Percentiles rank a stretch among this genome's conserved stretches.
Conservation (phyloP, 2,888 invertebrate species). For the Cynaeus angustus region DNA sequence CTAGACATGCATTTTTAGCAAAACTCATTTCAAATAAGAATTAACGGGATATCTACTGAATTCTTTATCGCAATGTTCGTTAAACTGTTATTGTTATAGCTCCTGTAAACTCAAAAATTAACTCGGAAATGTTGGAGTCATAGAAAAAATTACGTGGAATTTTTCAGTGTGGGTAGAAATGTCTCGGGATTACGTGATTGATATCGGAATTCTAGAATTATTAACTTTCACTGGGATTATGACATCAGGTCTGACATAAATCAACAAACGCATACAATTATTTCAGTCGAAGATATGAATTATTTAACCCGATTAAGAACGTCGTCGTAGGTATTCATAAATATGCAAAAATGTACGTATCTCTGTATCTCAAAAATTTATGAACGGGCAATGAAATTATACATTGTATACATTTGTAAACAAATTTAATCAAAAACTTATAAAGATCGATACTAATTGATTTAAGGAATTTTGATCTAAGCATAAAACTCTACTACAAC, state of each 20-base stretch:
- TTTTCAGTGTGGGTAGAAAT: neutral
- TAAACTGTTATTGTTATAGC: conserved; percentile 50
- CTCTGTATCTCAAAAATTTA: too few species aligned
- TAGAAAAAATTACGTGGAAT: conserved; percentile 9
- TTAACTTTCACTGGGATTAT: conserved; percentile 39
- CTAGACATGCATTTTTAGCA: conserved; percentile 66
- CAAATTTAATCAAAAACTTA: too few species aligned
- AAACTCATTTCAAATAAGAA: conserved; percentile 68
- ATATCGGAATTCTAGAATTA: conserved; percentile 7
- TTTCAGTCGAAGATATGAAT: neutral
- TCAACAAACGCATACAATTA: conserved; percentile 9
- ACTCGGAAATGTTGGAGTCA: conserved; percentile 10
- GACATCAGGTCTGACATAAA: conserved; percentile 21
- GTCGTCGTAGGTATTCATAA: too few species aligned
- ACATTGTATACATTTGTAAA: too few species aligned
- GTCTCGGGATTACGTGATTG: conserved; percentile 1
- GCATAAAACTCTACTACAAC: too few species aligned
- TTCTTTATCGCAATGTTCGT: conserved; percentile 61
- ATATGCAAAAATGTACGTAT: too few species aligned
- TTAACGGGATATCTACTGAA: conserved; percentile 63
- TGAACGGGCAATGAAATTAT: too few species aligned
- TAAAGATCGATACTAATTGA: too few species aligned
- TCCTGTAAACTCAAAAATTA: conserved; percentile 35
- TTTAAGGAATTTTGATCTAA: too few species aligned
- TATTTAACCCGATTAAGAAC: too few species aligned